These are phyloP conservation scores for Anadara kagoshimensis DNA, from an alignment of 1,140 invertebrate genomes.

Conservation along the genomic window DNA sequence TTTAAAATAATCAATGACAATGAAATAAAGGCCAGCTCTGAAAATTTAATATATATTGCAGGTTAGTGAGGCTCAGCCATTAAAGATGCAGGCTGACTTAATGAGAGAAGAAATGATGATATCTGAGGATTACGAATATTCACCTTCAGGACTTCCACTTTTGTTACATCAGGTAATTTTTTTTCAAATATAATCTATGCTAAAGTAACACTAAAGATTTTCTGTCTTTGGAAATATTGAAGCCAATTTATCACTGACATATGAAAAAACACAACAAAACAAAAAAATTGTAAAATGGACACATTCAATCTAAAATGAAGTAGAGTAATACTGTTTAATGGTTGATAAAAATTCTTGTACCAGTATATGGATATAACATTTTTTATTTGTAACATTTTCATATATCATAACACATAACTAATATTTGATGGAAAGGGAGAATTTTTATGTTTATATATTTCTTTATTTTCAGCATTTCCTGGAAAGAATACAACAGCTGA, in stretches of 20 bases:
- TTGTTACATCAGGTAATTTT: slow-evolving; percentile 70
- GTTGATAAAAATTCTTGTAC: not conserved
- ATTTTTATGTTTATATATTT: not conserved
- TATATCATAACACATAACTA: too few species aligned
- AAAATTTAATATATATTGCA: slow-evolving; percentile 32
- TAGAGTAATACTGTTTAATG: not conserved
- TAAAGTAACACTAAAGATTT: not conserved
- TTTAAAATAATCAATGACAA: not conserved
- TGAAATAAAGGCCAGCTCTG: not conserved
- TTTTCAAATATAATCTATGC: not conserved
- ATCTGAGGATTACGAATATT: slow-evolving; percentile 65
- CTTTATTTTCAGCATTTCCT: slow-evolving; percentile 63
- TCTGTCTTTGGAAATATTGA: not conserved
- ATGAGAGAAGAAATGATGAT: slow-evolving; percentile 67
- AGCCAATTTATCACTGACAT: not conserved
- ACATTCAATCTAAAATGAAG: not conserved
- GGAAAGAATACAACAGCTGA: slow-evolving; percentile 66
- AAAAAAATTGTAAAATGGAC: not conserved
- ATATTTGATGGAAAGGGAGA: not conserved
- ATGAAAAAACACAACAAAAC: too few species aligned
- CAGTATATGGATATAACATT: too few species aligned
- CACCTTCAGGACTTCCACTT: slow-evolving; percentile 64
- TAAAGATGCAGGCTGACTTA: slow-evolving; percentile 69
- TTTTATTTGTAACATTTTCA: too few species aligned
- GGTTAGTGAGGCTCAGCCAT: slow-evolving; percentile 70